Evolutionary conservation across 2,113 vertebrate genomes (phyloP).

Genomic region (Pelodiscus sinensis): DNA sequence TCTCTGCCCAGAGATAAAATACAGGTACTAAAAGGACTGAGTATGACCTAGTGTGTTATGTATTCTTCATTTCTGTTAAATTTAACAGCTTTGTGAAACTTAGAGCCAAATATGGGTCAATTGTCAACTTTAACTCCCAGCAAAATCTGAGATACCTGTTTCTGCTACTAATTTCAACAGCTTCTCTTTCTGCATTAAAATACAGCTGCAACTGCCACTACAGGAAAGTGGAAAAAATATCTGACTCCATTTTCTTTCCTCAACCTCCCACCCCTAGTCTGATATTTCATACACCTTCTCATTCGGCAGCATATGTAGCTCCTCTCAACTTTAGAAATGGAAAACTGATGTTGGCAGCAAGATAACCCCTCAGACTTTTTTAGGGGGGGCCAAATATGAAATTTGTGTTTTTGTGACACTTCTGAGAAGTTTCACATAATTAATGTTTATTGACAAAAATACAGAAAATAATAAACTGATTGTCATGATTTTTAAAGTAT

Average conservation of each 20-base stretch:
- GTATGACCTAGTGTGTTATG: background rate
- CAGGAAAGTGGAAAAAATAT: background rate
- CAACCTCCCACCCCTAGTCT: background rate
- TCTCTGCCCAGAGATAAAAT: background rate
- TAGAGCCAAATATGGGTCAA: background rate
- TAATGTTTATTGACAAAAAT: slow-evolving; percentile 35
- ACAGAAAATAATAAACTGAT: slow-evolving; percentile 21
- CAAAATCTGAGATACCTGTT: background rate
- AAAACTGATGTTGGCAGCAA: background rate
- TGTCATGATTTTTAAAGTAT: slow-evolving; percentile 7
- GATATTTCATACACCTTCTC: background rate
- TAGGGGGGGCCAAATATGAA: background rate
- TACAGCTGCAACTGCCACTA: background rate
- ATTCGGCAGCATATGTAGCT: fast-evolving
- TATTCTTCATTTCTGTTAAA: background rate
- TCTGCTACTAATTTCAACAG: background rate
- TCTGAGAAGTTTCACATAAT: slow-evolving; percentile 21
- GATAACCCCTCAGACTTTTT: background rate
- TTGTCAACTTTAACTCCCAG: background rate
- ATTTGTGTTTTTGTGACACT: background rate
- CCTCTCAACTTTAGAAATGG: background rate
- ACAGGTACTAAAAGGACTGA: background rate
- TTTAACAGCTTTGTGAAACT: background rate
- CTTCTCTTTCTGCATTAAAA: background rate
- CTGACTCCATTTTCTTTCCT: background rate